Percentiles rank a stretch among this genome's conserved stretches.
These are phyloP conservation scores for Conus ventricosus DNA, from an alignment of 1,140 invertebrate species.

Conservation along the genomic window DNA sequence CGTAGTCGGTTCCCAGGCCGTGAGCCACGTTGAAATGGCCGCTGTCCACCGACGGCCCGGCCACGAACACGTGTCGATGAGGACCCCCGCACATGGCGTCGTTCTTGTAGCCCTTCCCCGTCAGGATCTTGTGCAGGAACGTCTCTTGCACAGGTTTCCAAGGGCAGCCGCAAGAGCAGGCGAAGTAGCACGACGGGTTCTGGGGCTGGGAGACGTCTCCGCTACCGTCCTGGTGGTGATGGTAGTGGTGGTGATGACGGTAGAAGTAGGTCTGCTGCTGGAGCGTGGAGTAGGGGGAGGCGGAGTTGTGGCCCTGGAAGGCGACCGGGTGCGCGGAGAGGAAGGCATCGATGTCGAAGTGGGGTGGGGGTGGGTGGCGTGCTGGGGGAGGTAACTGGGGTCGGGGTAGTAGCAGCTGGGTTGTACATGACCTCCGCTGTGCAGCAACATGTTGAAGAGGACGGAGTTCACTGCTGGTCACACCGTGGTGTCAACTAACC, in stretches of 20 bases:
- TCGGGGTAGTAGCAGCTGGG: conserved; percentile 39
- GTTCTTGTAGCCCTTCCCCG: conserved; percentile 59
- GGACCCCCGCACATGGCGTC: conserved; percentile 39
- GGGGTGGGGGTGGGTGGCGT: conserved; percentile 15
- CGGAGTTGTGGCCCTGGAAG: conserved; percentile 24
- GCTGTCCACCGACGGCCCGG: neutral
- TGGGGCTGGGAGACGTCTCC: conserved; percentile 32
- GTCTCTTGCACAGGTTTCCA: conserved; percentile 47
- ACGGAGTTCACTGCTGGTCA: neutral
- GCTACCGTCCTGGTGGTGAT: conserved; percentile 1
- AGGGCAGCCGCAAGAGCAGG: conserved; percentile 43
- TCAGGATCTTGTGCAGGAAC: conserved; percentile 58
- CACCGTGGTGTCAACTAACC: neutral
- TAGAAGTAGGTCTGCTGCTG: conserved; percentile 24
- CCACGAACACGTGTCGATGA: neutral
- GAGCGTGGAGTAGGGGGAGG: neutral
- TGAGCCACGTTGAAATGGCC: neutral
- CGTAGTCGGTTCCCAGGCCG: neutral
- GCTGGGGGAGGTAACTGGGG: conserved; percentile 26
- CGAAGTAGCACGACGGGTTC: neutral
- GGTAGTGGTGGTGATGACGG: conserved; percentile 6
- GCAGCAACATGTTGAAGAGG: conserved; percentile 40
- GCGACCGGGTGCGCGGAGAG: conserved; percentile 5
- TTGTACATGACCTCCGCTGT: conserved; percentile 41
- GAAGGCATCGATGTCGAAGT: conserved; percentile 32